phyloP scores from a whole-genome alignment of 2,888 invertebrate species.

The Siphonodentalium dalli region DNA sequence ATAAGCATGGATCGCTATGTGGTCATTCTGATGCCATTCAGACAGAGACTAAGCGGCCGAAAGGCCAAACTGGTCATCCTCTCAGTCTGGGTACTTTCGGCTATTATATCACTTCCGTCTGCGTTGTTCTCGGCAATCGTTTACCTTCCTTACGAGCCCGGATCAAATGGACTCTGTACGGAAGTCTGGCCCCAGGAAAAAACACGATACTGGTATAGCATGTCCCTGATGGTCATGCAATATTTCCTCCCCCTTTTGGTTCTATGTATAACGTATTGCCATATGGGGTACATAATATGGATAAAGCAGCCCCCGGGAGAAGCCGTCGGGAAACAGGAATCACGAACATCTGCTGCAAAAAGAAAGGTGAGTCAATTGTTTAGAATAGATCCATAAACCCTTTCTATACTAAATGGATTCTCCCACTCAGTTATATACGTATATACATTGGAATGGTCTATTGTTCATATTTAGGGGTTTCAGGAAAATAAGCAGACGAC shows the following conservation, averaged over 20 bases:
- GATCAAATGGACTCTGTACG: constrained; percentile 36
- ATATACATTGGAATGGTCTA: too few relatives aligned
- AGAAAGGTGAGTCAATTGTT: constrained; percentile 77
- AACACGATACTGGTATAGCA: constrained; percentile 72
- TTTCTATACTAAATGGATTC: too few relatives aligned
- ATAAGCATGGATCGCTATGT: constrained; percentile 46
- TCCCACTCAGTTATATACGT: too few relatives aligned
- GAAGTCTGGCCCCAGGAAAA: constrained; percentile 39
- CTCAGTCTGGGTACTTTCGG: constrained; percentile 78
- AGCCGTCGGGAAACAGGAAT: constrained; percentile 82
- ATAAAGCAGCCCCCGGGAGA: constrained; percentile 86
- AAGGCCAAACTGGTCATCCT: constrained; percentile 75
- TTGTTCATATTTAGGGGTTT: too few relatives aligned
- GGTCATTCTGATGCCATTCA: constrained; percentile 44
- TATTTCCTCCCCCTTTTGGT: constrained; percentile 83
- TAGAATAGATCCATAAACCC: too few relatives aligned
- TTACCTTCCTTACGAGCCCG: constrained; percentile 22
- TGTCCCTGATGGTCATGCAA: constrained; percentile 76
- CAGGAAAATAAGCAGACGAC: too few relatives aligned
- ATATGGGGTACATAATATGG: constrained; percentile 87
- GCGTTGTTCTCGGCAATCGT: constrained; percentile 73
- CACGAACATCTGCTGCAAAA: constrained; percentile 83
- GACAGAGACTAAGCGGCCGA: constrained; percentile 74
- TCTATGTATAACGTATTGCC: constrained; percentile 82
- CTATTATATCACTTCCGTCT: constrained; percentile 82